Percentiles rank a stretch among this genome's conserved stretches.
Conservation (phyloP, 2,113 vertebrate species). For the Ochotona princeps region DNA sequence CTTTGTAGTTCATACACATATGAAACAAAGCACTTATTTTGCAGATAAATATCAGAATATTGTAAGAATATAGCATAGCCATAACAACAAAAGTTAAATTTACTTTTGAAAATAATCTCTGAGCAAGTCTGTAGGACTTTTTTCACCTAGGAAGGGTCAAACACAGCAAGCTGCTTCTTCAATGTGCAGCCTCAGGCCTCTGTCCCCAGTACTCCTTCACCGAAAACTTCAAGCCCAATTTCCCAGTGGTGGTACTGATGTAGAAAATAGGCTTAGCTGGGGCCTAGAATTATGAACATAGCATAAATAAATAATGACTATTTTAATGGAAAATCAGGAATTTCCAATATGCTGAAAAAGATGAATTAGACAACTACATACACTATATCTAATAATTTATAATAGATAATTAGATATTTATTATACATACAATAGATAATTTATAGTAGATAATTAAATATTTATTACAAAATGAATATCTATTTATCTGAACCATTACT, state of each 20-base stretch:
- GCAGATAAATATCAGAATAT: background rate
- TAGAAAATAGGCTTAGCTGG: background rate
- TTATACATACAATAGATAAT: no score
- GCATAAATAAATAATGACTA: conserved; percentile 4
- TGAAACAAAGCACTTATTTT: background rate
- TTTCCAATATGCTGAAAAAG: conserved; percentile 12
- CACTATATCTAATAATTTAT: no score
- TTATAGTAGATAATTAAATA: no score
- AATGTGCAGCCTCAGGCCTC: background rate
- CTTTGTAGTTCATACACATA: background rate
- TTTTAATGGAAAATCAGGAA: background rate
- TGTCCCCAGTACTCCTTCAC: no score
- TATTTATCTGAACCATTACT: background rate
- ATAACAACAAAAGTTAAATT: background rate
- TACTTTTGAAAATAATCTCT: background rate
- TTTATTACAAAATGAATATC: background rate
- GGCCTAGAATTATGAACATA: conserved; percentile 15
- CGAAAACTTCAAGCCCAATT: background rate
- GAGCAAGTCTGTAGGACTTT: background rate
- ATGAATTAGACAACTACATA: background rate
- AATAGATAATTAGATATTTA: no score
- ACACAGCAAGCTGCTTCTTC: background rate
- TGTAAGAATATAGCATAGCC: background rate
- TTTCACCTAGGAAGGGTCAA: background rate
- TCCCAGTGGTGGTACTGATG: background rate